A percentile compares a stretch with the other conserved stretches of the same genome.
phyloP scores from a whole-genome alignment of 2,797 vertebrate genomes.

The Arctocebus calabarensis region DNA sequence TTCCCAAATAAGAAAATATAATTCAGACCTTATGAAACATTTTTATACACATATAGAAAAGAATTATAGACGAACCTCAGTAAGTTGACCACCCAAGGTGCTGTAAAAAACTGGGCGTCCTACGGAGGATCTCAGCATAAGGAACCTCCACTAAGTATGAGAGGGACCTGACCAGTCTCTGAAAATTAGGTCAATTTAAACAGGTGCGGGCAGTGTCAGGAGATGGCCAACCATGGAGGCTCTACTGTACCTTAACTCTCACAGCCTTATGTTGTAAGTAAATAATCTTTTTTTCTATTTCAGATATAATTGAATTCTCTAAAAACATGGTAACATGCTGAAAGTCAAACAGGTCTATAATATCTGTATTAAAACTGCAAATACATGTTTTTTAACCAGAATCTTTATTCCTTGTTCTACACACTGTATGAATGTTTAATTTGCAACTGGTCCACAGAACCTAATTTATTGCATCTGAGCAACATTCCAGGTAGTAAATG shows the following conservation, averaged over 20 bases:
- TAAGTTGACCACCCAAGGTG: no score
- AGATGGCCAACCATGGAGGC: no score
- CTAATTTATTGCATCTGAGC: background rate
- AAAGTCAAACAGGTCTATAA: background rate
- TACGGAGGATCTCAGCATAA: no score
- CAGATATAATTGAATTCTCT: background rate
- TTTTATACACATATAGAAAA: background rate
- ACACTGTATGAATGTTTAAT: background rate
- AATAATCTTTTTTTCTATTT: background rate
- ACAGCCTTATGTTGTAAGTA: background rate
- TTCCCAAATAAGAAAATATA: slow-evolving; percentile 39
- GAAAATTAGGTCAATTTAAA: no score
- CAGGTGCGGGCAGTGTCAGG: no score
- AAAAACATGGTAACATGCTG: background rate
- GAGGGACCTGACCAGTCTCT: no score
- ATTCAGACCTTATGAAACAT: background rate
- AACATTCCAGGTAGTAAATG: background rate
- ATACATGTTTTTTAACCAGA: background rate
- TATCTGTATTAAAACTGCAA: background rate
- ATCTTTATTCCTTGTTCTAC: background rate
- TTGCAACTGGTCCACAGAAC: background rate
- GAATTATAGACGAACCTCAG: background rate
- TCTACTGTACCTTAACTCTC: background rate
- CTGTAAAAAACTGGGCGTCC: no score
- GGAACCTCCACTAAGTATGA: no score